These are phyloP conservation scores for Euura lappo DNA, from an alignment of 1,140 invertebrate genomes.

Conservation along the genomic window DNA sequence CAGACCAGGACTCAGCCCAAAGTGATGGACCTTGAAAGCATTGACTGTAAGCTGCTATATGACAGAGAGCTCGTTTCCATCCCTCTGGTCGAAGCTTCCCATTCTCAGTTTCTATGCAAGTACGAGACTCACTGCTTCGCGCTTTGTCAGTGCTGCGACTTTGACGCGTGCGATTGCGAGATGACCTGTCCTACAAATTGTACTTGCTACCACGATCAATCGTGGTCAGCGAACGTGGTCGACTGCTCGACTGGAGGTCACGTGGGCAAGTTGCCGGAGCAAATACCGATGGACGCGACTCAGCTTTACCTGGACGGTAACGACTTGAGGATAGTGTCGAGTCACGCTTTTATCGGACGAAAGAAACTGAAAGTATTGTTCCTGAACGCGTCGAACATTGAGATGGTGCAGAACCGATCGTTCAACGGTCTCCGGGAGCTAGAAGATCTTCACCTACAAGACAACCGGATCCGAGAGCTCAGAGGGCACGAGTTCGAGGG, in stretches of 20 bases:
- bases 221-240: constrained; percentile 91
- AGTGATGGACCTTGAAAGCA: constrained; percentile 86
- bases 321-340: constrained; percentile 75
- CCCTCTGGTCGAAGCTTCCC: constrained; percentile 80
- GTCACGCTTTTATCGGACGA: constrained; percentile 89
- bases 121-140: constrained; percentile 91
- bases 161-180: constrained; percentile 93
- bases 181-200: constrained; percentile 93
- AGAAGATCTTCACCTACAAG: constrained; percentile 80
- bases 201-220: constrained; percentile 91
- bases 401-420: constrained; percentile 85
- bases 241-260: constrained; percentile 84
- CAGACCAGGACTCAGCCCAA: constrained; percentile 81
- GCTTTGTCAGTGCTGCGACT: constrained; percentile 91
- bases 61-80: constrained; percentile 80
- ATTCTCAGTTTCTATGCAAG: constrained; percentile 89
- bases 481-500: constrained; percentile 86
- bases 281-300: constrained; percentile 92
- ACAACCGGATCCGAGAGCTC: constrained; percentile 77
- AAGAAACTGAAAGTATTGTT: constrained; percentile 84
- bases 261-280: constrained; percentile 73
- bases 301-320: constrained; percentile 90
- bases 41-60: constrained; percentile 87
- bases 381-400: constrained; percentile 85
- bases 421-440: constrained; percentile 87